These are phyloP conservation scores for Dryobates pubescens DNA, from an alignment of 2,797 vertebrate species.

Conservation along the genomic window DNA sequence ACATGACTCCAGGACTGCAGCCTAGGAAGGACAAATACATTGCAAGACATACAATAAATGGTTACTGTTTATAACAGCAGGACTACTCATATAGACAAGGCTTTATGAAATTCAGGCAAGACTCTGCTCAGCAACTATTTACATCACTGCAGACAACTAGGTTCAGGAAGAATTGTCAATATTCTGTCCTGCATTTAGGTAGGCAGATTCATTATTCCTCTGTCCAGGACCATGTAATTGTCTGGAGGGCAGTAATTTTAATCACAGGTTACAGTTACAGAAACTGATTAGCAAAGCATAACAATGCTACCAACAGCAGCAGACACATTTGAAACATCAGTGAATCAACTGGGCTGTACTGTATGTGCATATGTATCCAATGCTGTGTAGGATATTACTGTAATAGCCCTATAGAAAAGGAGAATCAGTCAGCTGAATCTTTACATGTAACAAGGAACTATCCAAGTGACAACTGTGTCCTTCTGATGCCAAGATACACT, in stretches of 20 bases:
- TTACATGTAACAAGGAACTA: not conserved
- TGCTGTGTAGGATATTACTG: constrained; percentile 12
- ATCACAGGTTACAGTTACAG: not conserved
- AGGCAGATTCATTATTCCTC: not conserved
- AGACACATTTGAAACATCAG: not conserved
- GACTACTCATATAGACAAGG: constrained; percentile 2
- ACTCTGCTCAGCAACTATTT: not conserved
- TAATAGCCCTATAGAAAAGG: not conserved
- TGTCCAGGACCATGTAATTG: not conserved
- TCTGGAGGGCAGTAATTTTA: not conserved
- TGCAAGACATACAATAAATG: not conserved
- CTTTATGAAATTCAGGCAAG: constrained; percentile 38
- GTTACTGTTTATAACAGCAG: not conserved
- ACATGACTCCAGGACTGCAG: constrained; percentile 1
- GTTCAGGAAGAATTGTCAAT: not conserved
- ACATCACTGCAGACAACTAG: not conserved
- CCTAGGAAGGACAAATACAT: constrained; percentile 35
- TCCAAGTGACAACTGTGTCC: not conserved
- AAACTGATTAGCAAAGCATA: not conserved
- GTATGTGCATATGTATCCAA: not conserved
- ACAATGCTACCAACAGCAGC: not conserved
- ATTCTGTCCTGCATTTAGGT: not conserved
- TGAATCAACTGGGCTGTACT: not conserved
- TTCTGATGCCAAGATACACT: not conserved
- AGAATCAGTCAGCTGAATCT: not conserved